A percentile compares a stretch with the other conserved stretches of the same genome.
These are phyloP conservation scores for Enteromius viviparus DNA, from an alignment of 2,797 vertebrate species.

Conservation along the genomic window DNA sequence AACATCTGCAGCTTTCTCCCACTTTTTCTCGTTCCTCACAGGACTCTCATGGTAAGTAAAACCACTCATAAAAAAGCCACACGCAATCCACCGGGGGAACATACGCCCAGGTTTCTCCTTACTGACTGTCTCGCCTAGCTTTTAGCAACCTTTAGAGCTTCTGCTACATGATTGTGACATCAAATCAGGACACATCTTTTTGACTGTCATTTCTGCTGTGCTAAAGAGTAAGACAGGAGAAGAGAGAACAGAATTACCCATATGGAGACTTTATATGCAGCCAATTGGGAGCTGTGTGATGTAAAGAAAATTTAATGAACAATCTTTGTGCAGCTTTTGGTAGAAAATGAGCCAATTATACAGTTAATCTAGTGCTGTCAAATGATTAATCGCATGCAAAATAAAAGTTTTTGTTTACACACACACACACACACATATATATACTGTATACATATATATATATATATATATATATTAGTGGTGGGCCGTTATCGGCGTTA, in stretches of 20 bases:
- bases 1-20: not conserved
- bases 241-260: not conserved
- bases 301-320: too few species aligned
- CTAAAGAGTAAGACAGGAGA: not conserved
- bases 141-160: constrained; percentile 37
- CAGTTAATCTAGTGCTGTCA: too few species aligned
- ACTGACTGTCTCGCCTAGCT: constrained; percentile 37
- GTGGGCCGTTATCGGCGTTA: too few species aligned
- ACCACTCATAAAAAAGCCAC: constrained; percentile 9
- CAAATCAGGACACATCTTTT: constrained; percentile 31
- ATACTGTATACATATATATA: too few species aligned
- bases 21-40: not conserved
- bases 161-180: not conserved
- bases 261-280: not conserved
- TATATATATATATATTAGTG: too few species aligned
- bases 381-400: too few species aligned
- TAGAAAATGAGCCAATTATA: too few species aligned
- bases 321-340: too few species aligned
- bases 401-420: too few species aligned
- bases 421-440: too few species aligned
- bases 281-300: not conserved
- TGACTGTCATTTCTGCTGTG: not conserved
- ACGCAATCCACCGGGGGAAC: constrained; percentile 15
- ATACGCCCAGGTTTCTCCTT: constrained; percentile 45
- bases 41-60: constrained; percentile 21